A percentile compares a stretch with the other conserved stretches of the same genome.
phyloP scores from a whole-genome alignment of 2,113 vertebrate genomes.

The Paramormyrops kingsleyae region DNA sequence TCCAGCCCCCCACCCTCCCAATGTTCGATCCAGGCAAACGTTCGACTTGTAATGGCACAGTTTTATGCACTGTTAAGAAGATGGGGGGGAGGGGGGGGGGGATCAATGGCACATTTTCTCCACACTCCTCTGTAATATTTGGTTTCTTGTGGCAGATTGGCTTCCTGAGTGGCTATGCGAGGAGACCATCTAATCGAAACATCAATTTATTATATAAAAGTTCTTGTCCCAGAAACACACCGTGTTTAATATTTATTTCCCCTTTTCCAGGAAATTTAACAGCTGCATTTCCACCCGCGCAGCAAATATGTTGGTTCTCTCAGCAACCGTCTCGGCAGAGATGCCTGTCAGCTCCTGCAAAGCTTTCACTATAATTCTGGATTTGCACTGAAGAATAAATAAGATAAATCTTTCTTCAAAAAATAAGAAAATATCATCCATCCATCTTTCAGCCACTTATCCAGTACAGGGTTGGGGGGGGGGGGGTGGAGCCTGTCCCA shows the following conservation, averaged over 20 bases:
- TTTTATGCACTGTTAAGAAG: constrained; percentile 10
- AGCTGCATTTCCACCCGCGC: constrained; percentile 34
- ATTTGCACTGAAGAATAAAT: neutral
- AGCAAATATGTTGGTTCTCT: neutral
- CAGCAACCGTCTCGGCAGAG: neutral
- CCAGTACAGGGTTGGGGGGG: neutral
- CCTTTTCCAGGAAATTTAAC: constrained; percentile 60
- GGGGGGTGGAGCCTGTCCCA: neutral
- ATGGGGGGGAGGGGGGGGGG: neutral
- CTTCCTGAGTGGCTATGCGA: constrained; percentile 49
- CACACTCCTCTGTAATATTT: constrained; percentile 59
- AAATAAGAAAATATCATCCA: neutral
- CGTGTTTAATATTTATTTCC: constrained; percentile 34
- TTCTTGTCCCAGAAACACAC: constrained; percentile 36
- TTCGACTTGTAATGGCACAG: neutral
- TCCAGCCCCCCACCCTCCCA: neutral
- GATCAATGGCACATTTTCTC: constrained; percentile 24
- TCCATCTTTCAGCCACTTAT: neutral
- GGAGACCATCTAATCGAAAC: constrained; percentile 66
- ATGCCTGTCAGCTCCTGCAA: neutral
- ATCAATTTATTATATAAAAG: constrained; percentile 69
- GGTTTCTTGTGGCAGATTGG: constrained; percentile 67
- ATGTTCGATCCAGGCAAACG: constrained; percentile 7
- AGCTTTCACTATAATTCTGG: neutral
- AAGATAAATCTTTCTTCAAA: neutral